Percentiles rank a stretch among this genome's conserved stretches.
phyloP scores from a whole-genome alignment of 1,140 invertebrate species.

The Lordiphosa mommai region DNA sequence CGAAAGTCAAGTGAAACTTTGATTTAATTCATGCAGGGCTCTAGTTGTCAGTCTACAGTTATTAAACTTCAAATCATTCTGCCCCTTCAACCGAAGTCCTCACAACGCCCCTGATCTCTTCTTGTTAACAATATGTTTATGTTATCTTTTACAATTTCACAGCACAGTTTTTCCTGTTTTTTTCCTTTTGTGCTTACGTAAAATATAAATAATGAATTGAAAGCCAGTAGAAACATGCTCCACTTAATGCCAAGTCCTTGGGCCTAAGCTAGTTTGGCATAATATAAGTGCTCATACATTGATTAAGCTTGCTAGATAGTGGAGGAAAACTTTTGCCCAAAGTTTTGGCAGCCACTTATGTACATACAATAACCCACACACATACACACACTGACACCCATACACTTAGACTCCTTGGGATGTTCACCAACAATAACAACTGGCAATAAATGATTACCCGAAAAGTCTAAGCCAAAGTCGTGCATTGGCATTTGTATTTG shows the following conservation, averaged over 20 bases:
- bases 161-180: constrained; percentile 19
- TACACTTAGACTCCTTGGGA: not conserved
- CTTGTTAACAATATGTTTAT: constrained; percentile 72
- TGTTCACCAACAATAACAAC: constrained; percentile 9
- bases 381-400: constrained; percentile 16
- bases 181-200: constrained; percentile 5
- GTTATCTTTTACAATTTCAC: constrained; percentile 76
- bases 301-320: constrained; percentile 43
- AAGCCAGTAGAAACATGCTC: constrained; percentile 21
- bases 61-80: too few species aligned
- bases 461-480: constrained; percentile 8
- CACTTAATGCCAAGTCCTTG: constrained; percentile 13
- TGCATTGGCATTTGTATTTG: constrained; percentile 65
- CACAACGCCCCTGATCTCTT: too few species aligned
- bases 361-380: constrained; percentile 34
- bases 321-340: constrained; percentile 47
- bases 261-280: constrained; percentile 39
- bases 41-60: too few species aligned
- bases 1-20: too few species aligned
- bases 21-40: too few species aligned
- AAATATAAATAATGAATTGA: constrained; percentile 70
- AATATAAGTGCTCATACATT: constrained; percentile 57
- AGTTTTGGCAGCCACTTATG: constrained; percentile 66
- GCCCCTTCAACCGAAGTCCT: too few species aligned
- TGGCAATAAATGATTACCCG: not conserved